Evolutionary conservation across 2,797 vertebrate genomes (phyloP).

Genomic region (Enteromius unitaeniatus): DNA sequence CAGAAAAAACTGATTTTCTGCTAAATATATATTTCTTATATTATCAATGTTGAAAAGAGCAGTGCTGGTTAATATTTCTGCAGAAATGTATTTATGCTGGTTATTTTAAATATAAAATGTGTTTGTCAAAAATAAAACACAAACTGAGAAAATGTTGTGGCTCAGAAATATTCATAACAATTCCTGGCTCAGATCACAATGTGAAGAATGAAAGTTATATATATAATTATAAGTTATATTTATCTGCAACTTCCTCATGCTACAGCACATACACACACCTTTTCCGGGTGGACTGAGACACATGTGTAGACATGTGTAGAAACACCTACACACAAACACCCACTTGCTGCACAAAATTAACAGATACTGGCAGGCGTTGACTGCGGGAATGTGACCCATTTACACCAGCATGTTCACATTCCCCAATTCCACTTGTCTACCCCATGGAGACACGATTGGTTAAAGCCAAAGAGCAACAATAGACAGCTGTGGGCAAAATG

Average conservation of each 20-base stretch:
- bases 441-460: not conserved
- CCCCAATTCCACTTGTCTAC: not conserved
- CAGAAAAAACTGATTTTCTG: not conserved
- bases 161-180: not conserved
- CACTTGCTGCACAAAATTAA: not conserved
- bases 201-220: not conserved
- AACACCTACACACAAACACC: not conserved
- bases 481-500: not conserved
- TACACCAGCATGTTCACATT: not conserved
- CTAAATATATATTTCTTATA: not conserved
- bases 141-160: not conserved
- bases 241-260: not conserved
- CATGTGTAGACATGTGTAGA: conserved; percentile 9
- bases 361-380: too few species aligned
- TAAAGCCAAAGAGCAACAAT: not conserved
- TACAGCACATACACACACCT: not conserved
- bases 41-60: not conserved
- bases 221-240: too few species aligned
- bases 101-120: not conserved
- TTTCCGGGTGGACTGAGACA: not conserved
- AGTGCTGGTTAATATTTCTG: not conserved
- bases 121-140: not conserved
- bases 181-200: not conserved
- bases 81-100: not conserved
- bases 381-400: not conserved